These are phyloP conservation scores for Perccottus glenii DNA, from an alignment of 2,113 vertebrate species.

Conservation along the genomic window DNA sequence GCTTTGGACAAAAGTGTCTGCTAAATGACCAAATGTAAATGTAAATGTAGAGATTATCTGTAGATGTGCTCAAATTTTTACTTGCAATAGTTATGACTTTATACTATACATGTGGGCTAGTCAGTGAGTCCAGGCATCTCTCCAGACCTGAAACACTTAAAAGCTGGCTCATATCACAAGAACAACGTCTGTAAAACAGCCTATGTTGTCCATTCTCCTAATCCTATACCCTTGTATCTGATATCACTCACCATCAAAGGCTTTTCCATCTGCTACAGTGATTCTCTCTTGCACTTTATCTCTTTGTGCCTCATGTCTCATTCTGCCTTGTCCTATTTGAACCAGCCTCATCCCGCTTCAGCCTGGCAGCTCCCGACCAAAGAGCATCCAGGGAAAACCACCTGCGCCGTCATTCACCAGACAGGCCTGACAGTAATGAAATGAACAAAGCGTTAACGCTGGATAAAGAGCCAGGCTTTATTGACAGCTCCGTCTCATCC, in stretches of 20 bases:
- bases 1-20: no score
- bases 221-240: conserved; percentile 12
- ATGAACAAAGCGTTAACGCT: conserved; percentile 46
- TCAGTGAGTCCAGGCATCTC: no score
- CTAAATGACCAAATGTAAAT: no score
- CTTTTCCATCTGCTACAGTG: conserved; percentile 16
- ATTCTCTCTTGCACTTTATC: conserved; percentile 21
- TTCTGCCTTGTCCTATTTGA: conserved; percentile 16
- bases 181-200: neutral
- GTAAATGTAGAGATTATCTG: no score
- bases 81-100: no score
- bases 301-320: conserved; percentile 9
- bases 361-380: conserved; percentile 18
- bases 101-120: no score
- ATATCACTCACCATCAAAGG: conserved; percentile 15
- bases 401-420: conserved; percentile 15
- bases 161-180: no score
- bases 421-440: conserved; percentile 51
- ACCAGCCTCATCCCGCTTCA: neutral
- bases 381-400: conserved; percentile 24
- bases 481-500: conserved; percentile 44
- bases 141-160: no score
- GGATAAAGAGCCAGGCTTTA: conserved; percentile 47
- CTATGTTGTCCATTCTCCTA: neutral
- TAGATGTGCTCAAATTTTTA: no score